phyloP scores from a whole-genome alignment of 2,797 vertebrate species.

The Staurois parvus region DNA sequence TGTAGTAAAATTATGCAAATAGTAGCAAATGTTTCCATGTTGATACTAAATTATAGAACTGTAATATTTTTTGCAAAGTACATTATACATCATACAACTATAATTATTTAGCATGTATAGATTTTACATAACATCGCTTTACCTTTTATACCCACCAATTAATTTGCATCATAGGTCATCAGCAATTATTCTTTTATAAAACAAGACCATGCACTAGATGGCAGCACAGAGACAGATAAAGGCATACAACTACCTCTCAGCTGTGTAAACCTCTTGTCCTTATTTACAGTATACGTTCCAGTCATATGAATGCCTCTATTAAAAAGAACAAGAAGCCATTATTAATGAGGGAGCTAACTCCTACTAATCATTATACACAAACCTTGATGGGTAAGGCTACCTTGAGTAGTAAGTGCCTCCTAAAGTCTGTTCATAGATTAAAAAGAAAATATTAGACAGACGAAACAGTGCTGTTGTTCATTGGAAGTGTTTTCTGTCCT shows the following conservation, averaged over 20 bases:
- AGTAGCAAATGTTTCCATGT: no score
- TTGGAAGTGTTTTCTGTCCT: not conserved
- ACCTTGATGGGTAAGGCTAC: no score
- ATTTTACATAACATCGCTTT: no score
- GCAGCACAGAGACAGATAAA: constrained; percentile 21
- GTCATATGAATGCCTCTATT: not conserved
- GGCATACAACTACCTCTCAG: not conserved
- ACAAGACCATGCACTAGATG: constrained; percentile 24
- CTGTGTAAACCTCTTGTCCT: not conserved
- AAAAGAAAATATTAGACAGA: no score
- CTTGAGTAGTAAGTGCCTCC: not conserved
- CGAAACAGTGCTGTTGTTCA: not conserved
- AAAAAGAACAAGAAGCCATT: not conserved
- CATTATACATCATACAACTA: no score
- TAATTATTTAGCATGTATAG: no score
- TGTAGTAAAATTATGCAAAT: no score
- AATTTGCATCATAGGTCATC: not conserved
- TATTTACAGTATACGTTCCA: not conserved
- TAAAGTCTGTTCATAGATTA: no score
- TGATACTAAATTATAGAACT: no score
- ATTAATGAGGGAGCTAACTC: not conserved
- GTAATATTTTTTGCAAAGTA: no score
- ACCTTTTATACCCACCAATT: no score
- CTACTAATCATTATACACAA: no score
- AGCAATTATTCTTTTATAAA: not conserved